Base-by-base conservation (phyloP, 2,797 vertebrate genomes). In the Anomalospiza imberbis region DNA sequence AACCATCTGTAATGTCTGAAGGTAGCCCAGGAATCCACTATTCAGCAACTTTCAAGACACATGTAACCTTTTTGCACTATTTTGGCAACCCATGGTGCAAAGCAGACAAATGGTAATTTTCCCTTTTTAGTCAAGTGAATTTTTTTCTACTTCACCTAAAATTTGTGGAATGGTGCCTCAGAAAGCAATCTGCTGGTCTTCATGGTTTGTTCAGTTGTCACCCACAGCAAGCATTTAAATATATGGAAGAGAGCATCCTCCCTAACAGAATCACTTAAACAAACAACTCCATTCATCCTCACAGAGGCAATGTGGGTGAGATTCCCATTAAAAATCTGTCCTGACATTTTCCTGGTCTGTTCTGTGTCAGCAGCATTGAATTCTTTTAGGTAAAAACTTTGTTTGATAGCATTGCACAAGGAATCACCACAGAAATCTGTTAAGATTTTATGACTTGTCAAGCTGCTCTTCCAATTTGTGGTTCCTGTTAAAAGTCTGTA, bases 211-310 rank as follows among this genome's bases (percentile, higher is more conserved):
- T n/a, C 45, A 57, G 6, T 24, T 13, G 3, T 36, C 17, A 63
- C 7, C 22, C 7, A 9, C 12, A 28, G 36, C 18, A 58, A 65
- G 7, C 4, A 22, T 15, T 26, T 34, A n/a, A 32, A 38, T 26
- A 55, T 3, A 17, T 22, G 25, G 10, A 4, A 51, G 9, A 51
- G 0, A 3, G 3, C 0, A 0, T n/a, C 3, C 5, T 50, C 17
- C 17, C 7, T 13, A 29, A 18, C 1, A 57, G 5, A 22, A 62
- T 38, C 6, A 16, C 6, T 31, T 62, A 29, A 79, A 40, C 4
- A 12, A 32, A 18, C 3, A 40, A 8, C 5, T 84, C 17, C 31
- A 53, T 32, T 48, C 8, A 51, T 34, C 9, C 8, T 2, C 8
- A 10, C 3, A n/a, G 20, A 50, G 29, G 21, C 5, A 36, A 9